Evolutionary conservation across 1,140 invertebrate genomes (phyloP).

Genomic region (Philopotamus ludificatus): DNA sequence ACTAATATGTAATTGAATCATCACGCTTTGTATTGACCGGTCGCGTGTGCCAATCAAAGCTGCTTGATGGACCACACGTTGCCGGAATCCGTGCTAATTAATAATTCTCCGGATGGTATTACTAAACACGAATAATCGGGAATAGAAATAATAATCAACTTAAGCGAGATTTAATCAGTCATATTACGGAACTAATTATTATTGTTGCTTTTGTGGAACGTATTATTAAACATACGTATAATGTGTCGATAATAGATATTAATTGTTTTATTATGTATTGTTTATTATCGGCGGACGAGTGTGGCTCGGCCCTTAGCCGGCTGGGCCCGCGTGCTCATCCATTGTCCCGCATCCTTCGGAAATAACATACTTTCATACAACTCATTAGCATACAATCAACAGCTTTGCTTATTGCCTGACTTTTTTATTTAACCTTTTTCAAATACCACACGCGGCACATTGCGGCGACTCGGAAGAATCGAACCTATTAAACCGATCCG

Average conservation of each 20-base stretch:
- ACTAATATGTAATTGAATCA: background rate
- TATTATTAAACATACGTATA: too few species aligned
- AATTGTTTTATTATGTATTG: too few species aligned
- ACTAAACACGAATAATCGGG: too few species aligned
- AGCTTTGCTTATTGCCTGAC: slow-evolving; percentile 14
- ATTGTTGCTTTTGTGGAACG: too few species aligned
- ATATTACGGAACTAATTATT: too few species aligned
- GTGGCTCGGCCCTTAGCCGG: background rate
- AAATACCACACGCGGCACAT: slow-evolving; percentile 14
- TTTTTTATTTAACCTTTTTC: slow-evolving; percentile 28
- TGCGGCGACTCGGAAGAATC: slow-evolving; percentile 12
- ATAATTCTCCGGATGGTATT: too few species aligned
- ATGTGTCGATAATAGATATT: too few species aligned
- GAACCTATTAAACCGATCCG: slow-evolving; percentile 12
- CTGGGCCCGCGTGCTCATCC: slow-evolving; percentile 1
- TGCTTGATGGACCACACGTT: too few species aligned
- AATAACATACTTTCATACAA: slow-evolving; percentile 27
- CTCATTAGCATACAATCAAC: slow-evolving; percentile 31
- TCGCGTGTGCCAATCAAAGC: background rate
- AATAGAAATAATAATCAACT: too few species aligned
- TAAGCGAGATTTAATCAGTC: too few species aligned
- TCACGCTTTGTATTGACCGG: background rate
- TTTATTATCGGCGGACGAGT: background rate
- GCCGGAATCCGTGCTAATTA: too few species aligned
- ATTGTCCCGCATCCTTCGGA: slow-evolving; percentile 28